A percentile compares a stretch with the other conserved stretches of the same genome.
phyloP scores from a whole-genome alignment of 2,797 vertebrate genomes.

The Perodicticus potto region DNA sequence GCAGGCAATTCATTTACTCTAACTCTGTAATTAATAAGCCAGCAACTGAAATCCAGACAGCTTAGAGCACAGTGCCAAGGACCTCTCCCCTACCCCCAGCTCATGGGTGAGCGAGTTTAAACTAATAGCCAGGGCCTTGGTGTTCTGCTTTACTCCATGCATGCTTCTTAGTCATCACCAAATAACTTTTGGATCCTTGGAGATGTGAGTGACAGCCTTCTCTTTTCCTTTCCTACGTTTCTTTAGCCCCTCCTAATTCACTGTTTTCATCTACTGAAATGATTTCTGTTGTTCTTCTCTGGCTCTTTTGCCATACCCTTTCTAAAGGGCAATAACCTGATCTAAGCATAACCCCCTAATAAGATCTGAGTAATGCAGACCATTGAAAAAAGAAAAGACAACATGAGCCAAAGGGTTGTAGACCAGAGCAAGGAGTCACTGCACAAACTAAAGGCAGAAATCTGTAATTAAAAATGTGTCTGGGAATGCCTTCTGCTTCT shows the following conservation, averaged over 20 bases:
- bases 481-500: background rate
- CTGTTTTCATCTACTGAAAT: background rate
- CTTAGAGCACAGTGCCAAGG: background rate
- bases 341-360: conserved; percentile 45
- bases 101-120: background rate
- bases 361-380: conserved; percentile 53
- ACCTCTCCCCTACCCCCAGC: background rate
- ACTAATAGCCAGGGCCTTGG: background rate
- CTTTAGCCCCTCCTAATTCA: background rate
- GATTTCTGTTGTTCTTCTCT: background rate
- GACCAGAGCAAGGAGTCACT: background rate
- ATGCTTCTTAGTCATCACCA: background rate
- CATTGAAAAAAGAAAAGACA: background rate
- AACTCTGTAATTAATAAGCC: background rate
- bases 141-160: background rate
- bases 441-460: background rate
- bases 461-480: background rate
- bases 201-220: background rate
- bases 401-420: background rate
- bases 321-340: background rate
- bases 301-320: background rate
- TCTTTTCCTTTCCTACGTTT: background rate
- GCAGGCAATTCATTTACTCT: background rate
- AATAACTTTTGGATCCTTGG: background rate
- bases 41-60: background rate